These are phyloP conservation scores for Odocoileus hemionus DNA, from an alignment of 2,113 vertebrate genomes.

Conservation along the genomic window DNA sequence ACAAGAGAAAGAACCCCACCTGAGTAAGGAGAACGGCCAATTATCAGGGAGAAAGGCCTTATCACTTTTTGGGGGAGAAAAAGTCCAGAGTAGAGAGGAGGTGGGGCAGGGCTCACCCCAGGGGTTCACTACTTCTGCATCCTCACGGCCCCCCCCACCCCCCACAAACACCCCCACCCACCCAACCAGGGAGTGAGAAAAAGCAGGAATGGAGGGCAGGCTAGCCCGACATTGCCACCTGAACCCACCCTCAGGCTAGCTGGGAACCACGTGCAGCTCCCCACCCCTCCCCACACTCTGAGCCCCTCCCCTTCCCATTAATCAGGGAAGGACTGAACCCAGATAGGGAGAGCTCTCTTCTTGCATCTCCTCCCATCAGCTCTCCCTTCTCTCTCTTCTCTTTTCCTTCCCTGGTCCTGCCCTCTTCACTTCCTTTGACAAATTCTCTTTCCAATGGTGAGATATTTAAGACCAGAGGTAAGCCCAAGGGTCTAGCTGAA, in stretches of 20 bases:
- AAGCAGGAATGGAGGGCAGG: neutral
- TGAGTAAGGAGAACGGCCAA: neutral
- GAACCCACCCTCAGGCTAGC: neutral
- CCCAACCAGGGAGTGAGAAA: neutral
- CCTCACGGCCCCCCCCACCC: neutral
- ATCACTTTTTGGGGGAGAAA: neutral
- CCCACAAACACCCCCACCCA: neutral
- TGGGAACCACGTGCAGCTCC: neutral
- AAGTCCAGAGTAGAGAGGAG: neutral
- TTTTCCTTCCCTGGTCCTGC: neutral
- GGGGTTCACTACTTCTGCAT: neutral
- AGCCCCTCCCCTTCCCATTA: neutral
- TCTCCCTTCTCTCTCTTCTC: neutral
- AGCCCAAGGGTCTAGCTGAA: neutral
- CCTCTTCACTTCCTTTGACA: neutral
- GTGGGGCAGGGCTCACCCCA: neutral
- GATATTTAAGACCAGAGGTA: neutral
- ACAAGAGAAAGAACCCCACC: neutral
- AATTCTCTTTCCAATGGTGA: neutral
- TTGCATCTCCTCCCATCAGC: neutral
- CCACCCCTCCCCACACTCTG: neutral
- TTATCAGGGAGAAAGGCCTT: neutral
- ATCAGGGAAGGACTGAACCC: neutral
- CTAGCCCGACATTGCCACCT: neutral
- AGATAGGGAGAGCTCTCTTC: neutral